phyloP scores from a whole-genome alignment of 2,888 invertebrate species.

The Acleris emargana region DNA sequence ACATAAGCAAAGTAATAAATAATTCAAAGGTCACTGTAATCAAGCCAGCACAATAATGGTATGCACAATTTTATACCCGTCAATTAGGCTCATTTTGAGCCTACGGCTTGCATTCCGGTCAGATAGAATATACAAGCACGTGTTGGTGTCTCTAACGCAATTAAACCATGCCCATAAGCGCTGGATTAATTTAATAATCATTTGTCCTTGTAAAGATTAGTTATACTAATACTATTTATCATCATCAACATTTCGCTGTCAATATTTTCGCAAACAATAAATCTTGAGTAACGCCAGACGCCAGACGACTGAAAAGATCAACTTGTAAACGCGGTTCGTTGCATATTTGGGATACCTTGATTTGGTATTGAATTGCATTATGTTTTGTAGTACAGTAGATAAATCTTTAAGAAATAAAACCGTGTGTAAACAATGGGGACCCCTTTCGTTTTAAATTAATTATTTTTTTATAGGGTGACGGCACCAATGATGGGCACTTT shows the following conservation, averaged over 20 bases:
- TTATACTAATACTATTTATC: slow-evolving; percentile 30
- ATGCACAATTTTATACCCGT: slow-evolving; percentile 22
- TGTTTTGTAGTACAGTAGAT: too few relatives aligned
- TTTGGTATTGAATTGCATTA: neutral
- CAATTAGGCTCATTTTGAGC: slow-evolving; percentile 19
- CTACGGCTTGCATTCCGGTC: slow-evolving; percentile 19
- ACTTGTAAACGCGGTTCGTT: slow-evolving; percentile 11
- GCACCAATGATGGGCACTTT: too few relatives aligned
- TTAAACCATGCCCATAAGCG: slow-evolving; percentile 27
- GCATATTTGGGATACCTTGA: slow-evolving; percentile 8
- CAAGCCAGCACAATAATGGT: slow-evolving; percentile 6
- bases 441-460: too few relatives aligned
- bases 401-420: too few relatives aligned
- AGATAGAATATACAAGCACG: slow-evolving; percentile 1
- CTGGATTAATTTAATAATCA: slow-evolving; percentile 21
- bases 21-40: slow-evolving; percentile 18
- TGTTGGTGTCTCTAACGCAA: slow-evolving; percentile 9
- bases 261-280: slow-evolving; percentile 19
- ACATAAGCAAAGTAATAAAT: neutral
- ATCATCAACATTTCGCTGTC: slow-evolving; percentile 27
- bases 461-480: too few relatives aligned
- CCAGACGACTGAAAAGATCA: slow-evolving; percentile 11
- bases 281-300: neutral
- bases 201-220: slow-evolving; percentile 17
- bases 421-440: too few relatives aligned